Evolutionary conservation across 2,113 vertebrate genomes (phyloP), one percentile per base, ranked within the genome.

Genomic region (Mesitornis unicolor): DNA sequence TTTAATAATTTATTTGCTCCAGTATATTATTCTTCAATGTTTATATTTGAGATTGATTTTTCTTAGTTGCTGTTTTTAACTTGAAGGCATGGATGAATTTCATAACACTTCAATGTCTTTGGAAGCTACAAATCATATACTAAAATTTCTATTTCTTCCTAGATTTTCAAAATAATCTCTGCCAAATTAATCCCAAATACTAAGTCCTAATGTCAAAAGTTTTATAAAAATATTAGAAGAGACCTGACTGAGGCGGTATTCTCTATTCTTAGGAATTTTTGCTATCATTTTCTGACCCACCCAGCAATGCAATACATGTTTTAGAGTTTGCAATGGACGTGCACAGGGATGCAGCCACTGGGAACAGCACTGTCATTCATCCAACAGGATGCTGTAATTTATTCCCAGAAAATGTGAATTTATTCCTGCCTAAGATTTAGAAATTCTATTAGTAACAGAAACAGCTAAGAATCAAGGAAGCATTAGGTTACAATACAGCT

Each of bases 401-500:
- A 60, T 82, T 89, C 21, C 15, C 21, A 28, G n/a, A 64, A 90
- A 83, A 60, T 19, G 8, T 87, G 54, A 50, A 77, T 76, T 33
- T 64, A 78, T 63, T 73, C 16, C 33, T 88, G 17, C 16, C 13
- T 13, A 35, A 56, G 16, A 63, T 16, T 83, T 71, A 59, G 42
- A 77, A 74, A 33, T 70, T 84, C 13, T 56, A 1, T 59, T 65
- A 59, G 25, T 59, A 45, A 36, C 11, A 78, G 68, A 63, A 92
- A 77, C 22, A 36, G 7, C 38, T 75, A 40, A 70, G 60, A 82
- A 68, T 81, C 26, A 36, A 26, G 33, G 33, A 78, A 67, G 10
- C 9, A 13, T 29, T 67, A 10, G 11, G 12, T 51, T 78, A 20
- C 0, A 0, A 19, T 38, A 20, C 14, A 92, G 14, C 15, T 53